Evolutionary conservation across 2,797 vertebrate species (phyloP), one percentile per base, ranked within the genome.

Genomic region (Calcarius lapponicus): DNA sequence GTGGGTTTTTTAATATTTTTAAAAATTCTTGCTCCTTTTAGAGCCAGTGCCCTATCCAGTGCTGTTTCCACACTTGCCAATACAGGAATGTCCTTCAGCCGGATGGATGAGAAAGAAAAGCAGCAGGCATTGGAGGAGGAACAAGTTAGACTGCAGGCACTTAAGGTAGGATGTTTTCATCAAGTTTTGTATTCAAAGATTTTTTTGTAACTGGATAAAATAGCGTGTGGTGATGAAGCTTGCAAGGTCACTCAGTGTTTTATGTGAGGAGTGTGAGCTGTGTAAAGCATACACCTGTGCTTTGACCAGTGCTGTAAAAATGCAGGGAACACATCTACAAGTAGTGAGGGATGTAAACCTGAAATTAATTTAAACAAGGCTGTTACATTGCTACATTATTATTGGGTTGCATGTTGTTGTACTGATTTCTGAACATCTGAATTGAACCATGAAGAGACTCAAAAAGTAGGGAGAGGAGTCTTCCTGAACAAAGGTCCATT

Each of bases 91-190:
- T 99, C 98, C 89, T 99, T 99, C 97, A 99, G 98, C 96, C 98
- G 98, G 90, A 99, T 99, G 98, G 99, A 99, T 51, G 99, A 99
- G 96, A 99, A 98, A 92, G 99, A 99, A 97, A 98, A 98, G 90
- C 98, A 98, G 97, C 98, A 98, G 93, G 99, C 98, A 6, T 83
- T 99, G 93, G 99, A 99, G 97, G 99, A 99, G 87, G 99, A 99
- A 18, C 99, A 99, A 96, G 98, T 98, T 75, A 96, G 98, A 48
- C 97, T 99, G 92, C 99, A 99, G 97, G 98, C 98, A 29, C 98
- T 99, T 3, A 99, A 99, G 99, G 99, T 99, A 96, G 15, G 8
- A 2, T 48, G 2, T 67, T 40, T 92, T 65, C 71, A 19, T 47
- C 5, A 32, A 57, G 20, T 47, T 54, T 73, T 45, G 5, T 82